A percentile compares a stretch with the other conserved stretches of the same genome.
Conservation (phyloP, 2,888 invertebrate species). For the Drosophila falleni region DNA sequence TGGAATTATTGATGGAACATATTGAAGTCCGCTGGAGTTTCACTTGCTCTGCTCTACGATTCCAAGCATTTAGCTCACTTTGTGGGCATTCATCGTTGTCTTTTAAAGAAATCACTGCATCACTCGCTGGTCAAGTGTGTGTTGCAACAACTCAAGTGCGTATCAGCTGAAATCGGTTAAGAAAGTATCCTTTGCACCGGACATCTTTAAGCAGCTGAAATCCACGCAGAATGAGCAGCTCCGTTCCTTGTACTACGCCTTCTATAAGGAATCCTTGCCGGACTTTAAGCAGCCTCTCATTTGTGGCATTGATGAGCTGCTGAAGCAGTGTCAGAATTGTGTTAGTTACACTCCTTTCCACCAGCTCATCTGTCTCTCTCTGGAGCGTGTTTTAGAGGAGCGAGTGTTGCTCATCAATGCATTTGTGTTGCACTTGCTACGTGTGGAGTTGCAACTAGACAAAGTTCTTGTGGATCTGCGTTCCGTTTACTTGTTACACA, state of each 20-base stretch:
- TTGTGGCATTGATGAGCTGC: conserved; percentile 33
- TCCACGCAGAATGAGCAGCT: conserved; percentile 1
- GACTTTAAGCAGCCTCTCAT: conserved; percentile 6
- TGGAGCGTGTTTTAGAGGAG: conserved; percentile 18
- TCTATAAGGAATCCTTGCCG: conserved; percentile 32
- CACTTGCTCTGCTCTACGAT: conserved; percentile 34
- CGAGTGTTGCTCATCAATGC: conserved; percentile 22
- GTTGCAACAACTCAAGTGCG: conserved; percentile 7
- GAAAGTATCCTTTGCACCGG: not conserved
- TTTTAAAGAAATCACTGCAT: conserved; percentile 16
- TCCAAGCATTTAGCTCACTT: conserved; percentile 24
- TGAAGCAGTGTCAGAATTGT: conserved; percentile 25
- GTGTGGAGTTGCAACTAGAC: conserved; percentile 8
- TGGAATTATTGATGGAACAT: conserved; percentile 32
- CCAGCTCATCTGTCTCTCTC: conserved; percentile 26
- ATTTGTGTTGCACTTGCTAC: conserved; percentile 27
- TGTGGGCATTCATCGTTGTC: not conserved
- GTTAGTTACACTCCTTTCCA: conserved; percentile 24
- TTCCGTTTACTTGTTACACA: conserved; percentile 16
- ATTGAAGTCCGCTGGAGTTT: conserved; percentile 7
- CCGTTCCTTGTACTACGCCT: conserved; percentile 36
- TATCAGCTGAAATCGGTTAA: not conserved
- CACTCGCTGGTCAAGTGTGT: conserved; percentile 14
- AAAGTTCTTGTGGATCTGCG: conserved; percentile 11
- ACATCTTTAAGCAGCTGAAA: conserved; percentile 41